phyloP scores from a whole-genome alignment of 2,888 invertebrate species.

The Brachypterus glaber region DNA sequence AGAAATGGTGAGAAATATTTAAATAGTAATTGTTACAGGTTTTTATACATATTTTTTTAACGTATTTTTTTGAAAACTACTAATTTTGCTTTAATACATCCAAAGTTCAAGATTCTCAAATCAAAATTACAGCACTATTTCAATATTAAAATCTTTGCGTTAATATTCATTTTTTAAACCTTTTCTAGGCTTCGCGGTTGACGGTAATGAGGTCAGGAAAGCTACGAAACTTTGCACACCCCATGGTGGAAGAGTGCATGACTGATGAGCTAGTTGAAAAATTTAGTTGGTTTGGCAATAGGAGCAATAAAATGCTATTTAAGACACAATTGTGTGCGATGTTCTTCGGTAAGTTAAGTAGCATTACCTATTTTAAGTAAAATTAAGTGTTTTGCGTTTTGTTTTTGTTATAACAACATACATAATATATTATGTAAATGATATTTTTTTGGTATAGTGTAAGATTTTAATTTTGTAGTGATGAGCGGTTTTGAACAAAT shows the following conservation, averaged over 20 bases:
- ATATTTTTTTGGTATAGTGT: not conserved
- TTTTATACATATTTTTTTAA: not conserved
- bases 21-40: too few species aligned
- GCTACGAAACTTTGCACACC: not conserved
- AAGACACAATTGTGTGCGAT: not conserved
- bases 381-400: not conserved
- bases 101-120: not conserved
- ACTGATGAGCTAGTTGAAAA: not conserved
- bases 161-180: not conserved
- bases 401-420: not conserved
- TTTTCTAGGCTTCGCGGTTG: not conserved
- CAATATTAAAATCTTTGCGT: not conserved
- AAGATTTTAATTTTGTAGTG: not conserved
- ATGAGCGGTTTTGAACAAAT: not conserved
- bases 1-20: conserved; percentile 1
- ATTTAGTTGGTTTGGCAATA: not conserved
- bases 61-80: not conserved
- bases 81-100: not conserved
- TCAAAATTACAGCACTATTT: not conserved
- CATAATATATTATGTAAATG: not conserved
- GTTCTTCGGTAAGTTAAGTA: not conserved
- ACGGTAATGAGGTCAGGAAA: not conserved
- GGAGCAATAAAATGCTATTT: not conserved
- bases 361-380: not conserved
- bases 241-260: not conserved